These are phyloP conservation scores for Desoria tigrina DNA, from an alignment of 2,888 invertebrate genomes.

Conservation along the genomic window DNA sequence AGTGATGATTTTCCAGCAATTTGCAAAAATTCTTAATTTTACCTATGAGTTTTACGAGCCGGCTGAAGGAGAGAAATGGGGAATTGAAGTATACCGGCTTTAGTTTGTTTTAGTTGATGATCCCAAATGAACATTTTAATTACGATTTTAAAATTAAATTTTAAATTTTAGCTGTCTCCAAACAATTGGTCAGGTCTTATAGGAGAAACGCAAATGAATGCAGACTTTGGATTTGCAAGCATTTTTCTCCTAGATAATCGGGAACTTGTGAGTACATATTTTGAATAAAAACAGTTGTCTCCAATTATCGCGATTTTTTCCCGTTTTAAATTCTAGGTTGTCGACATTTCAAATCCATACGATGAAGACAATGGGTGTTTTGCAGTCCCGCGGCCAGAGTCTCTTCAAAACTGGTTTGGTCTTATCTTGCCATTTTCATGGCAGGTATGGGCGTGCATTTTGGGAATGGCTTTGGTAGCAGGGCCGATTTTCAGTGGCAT, in stretches of 20 bases:
- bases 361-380: conserved; percentile 53
- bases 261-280: conserved; percentile 28
- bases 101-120: conserved; percentile 12
- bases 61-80: conserved; percentile 43
- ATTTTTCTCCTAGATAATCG: conserved; percentile 49
- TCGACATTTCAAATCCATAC: conserved; percentile 50
- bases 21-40: conserved; percentile 48
- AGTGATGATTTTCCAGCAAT: conserved; percentile 43
- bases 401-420: conserved; percentile 51
- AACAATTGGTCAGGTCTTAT: conserved; percentile 51
- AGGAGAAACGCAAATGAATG: conserved; percentile 47
- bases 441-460: conserved; percentile 53
- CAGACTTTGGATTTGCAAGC: conserved; percentile 51
- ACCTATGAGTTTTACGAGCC: conserved; percentile 50
- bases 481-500: conserved; percentile 49
- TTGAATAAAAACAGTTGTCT: not conserved
- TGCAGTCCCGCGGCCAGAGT: conserved; percentile 52
- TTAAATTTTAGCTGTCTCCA: conserved; percentile 38
- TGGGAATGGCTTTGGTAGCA: conserved; percentile 51
- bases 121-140: not conserved
- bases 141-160: not conserved
- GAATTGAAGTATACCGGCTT: conserved; percentile 47
- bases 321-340: conserved; percentile 44
- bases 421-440: conserved; percentile 51
- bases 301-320: too few species aligned